phyloP scores from a whole-genome alignment of 2,888 invertebrate species.

The Brachyptera putata region DNA sequence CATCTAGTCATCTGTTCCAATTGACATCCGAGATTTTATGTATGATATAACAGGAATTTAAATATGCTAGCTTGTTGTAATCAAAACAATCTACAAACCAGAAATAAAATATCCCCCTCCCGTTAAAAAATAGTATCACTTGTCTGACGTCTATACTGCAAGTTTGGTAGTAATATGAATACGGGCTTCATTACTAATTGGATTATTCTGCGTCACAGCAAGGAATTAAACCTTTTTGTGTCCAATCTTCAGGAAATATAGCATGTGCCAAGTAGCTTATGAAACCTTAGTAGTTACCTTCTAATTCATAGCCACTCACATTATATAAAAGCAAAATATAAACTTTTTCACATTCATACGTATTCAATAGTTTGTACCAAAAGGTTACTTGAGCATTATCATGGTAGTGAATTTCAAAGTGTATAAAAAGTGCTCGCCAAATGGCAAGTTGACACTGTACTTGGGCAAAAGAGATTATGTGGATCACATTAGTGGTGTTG shows the following conservation, averaged over 20 bases:
- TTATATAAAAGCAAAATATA: neutral
- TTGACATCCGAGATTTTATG: no score
- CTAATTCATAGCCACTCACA: neutral
- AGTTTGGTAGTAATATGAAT: no score
- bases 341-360: neutral
- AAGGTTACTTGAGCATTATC: neutral
- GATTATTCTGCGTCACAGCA: neutral
- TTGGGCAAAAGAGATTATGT: conserved; percentile 84
- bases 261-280: neutral
- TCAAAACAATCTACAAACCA: no score
- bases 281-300: neutral
- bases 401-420: conserved; percentile 89
- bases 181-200: neutral
- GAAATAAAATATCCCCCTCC: no score
- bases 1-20: no score
- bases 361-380: neutral
- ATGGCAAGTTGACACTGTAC: conserved; percentile 80
- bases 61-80: no score
- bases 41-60: no score
- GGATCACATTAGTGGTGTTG: conserved; percentile 79
- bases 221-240: neutral
- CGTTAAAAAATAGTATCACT: no score
- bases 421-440: conserved; percentile 86
- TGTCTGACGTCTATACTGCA: no score
- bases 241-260: neutral